phyloP scores from a whole-genome alignment of 2,113 vertebrate species.

The Gavia stellata region DNA sequence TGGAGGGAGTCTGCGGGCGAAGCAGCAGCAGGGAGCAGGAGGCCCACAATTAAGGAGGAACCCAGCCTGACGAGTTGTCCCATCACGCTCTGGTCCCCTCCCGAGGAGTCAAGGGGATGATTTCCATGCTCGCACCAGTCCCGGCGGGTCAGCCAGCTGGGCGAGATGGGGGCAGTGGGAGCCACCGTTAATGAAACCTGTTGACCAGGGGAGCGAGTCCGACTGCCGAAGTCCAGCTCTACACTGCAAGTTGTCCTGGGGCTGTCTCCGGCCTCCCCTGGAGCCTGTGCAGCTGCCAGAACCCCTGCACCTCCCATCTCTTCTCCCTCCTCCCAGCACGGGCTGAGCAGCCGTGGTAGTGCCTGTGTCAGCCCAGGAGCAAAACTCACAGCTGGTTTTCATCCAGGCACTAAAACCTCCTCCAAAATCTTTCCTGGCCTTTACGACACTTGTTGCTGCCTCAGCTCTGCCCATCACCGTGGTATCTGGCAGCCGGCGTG shows the following conservation, averaged over 20 bases:
- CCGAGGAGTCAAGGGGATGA: not conserved
- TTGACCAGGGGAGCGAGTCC: not conserved
- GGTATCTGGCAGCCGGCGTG: not conserved
- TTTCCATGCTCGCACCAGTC: not conserved
- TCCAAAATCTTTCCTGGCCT: not conserved
- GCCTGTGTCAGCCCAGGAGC: not conserved
- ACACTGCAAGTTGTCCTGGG: accelerated
- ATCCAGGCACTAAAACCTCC: not conserved
- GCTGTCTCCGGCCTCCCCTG: not conserved
- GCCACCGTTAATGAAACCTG: not conserved
- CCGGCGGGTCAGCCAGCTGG: not conserved
- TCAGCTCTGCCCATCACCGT: not conserved
- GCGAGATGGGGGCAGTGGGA: not conserved
- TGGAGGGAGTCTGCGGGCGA: not conserved
- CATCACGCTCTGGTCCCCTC: not conserved
- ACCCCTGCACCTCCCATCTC: not conserved
- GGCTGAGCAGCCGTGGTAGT: not conserved
- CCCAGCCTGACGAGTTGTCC: not conserved
- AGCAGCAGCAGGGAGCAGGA: not conserved
- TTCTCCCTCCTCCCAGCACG: not conserved
- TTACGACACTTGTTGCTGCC: not conserved
- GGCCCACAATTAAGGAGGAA: not conserved
- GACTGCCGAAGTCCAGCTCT: not conserved
- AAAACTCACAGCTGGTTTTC: not conserved
- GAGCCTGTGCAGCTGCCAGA: accelerated